These are phyloP conservation scores for Cololabis saira DNA, from an alignment of 2,113 vertebrate species.

Conservation along the genomic window DNA sequence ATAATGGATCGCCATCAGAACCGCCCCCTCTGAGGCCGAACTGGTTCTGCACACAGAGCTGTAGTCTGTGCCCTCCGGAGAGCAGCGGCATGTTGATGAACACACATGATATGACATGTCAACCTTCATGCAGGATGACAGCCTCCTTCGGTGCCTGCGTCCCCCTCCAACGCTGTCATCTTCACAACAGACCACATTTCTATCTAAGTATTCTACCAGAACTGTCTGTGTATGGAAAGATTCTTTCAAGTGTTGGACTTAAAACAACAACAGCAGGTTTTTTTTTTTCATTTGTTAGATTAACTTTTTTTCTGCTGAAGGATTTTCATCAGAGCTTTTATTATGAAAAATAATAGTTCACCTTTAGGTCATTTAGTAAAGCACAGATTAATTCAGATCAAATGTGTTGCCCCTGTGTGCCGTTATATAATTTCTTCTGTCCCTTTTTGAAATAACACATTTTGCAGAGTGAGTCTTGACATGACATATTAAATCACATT, in stretches of 20 bases:
- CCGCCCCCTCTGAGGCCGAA: slow-evolving; percentile 54
- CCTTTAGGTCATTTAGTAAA: slow-evolving; percentile 26
- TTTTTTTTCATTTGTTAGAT: slow-evolving; percentile 50
- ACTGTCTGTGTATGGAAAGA: slow-evolving; percentile 14
- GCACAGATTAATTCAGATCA: not conserved
- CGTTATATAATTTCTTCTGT: not conserved
- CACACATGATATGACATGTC: slow-evolving; percentile 69
- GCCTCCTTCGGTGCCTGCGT: slow-evolving; percentile 33
- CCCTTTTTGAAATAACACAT: too few relatives aligned
- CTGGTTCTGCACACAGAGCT: slow-evolving; percentile 42
- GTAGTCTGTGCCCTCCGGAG: slow-evolving; percentile 23
- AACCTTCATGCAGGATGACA: slow-evolving; percentile 52
- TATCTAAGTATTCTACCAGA: not conserved
- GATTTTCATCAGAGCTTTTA: slow-evolving; percentile 54
- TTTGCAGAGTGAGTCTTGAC: not conserved
- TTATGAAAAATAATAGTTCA: slow-evolving; percentile 31
- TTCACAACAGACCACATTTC: slow-evolving; percentile 7
- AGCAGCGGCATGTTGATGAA: slow-evolving; percentile 55
- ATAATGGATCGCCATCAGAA: slow-evolving; percentile 78
- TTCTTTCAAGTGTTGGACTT: slow-evolving; percentile 6
- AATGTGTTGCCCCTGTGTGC: not conserved
- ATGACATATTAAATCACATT: not conserved
- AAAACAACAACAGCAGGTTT: slow-evolving; percentile 23
- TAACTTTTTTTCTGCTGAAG: slow-evolving; percentile 51
- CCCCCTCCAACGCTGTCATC: slow-evolving; percentile 35